Evolutionary conservation across 2,113 vertebrate species (phyloP), one percentile per base, ranked within the genome.

Genomic region (Eclectus roratus): DNA sequence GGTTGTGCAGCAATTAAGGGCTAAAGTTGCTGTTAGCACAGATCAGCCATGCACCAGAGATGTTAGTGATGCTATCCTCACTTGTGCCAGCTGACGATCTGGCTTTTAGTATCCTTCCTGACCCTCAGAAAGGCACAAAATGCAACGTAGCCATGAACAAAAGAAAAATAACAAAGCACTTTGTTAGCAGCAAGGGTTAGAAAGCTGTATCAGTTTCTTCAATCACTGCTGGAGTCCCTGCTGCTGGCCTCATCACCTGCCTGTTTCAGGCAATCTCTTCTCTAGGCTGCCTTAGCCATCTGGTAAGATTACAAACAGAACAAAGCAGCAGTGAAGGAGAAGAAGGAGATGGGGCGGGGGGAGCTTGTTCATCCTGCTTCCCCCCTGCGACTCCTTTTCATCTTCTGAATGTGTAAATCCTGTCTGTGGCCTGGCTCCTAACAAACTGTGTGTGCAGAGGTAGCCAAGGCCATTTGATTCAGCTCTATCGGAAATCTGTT

Each of bases 401-500:
- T 91, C 63, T 55, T 68, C 56, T 71, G 83, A 87, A 84, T 92
- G 76, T 69, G 79, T 83, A 95, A 96, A 95, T 89, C 85, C 79
- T 88, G 76, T 49, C 88, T 76, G 79, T 43, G 71, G 55, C 82
- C 73, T 61, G 80, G 69, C 81, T 97, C 82, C 89, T 77, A 93
- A 77, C 90, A 97, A 93, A 95, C 49, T 92, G 78, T 87, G 73
- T 89, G 83, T 88, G 97, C 93, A 84, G 93, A 97, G 88, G 96
- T 98, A 96, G 96, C 97, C 96, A 97, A 96, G 65, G 89, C 96
- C 94, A 93, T 98, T 97, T 97, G 96, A 89, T 97, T 97, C 96
- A 96, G 94, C 88, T 96, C 96, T 97, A 98, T 96, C 97, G 97
- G 97, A 97, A 98, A 98, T 96, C 96, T 97, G 97, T 97, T 97